phyloP scores from a whole-genome alignment of 2,113 vertebrate genomes.

The Podarcis muralis region DNA sequence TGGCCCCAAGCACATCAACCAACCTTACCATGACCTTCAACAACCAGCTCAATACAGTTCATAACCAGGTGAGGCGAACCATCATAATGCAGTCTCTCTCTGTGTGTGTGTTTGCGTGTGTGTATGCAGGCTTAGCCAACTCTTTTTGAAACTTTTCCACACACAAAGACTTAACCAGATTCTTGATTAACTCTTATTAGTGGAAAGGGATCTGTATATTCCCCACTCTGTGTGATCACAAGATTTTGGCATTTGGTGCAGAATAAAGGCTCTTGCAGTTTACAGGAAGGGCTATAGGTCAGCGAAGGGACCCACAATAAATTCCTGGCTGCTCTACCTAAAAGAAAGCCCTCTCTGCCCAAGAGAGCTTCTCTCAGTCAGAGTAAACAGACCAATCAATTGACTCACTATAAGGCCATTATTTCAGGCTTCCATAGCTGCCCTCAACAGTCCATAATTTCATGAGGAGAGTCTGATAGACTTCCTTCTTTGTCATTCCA shows the following conservation, averaged over 20 bases:
- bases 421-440: too few relatives aligned
- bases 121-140: neutral
- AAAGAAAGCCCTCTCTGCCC: neutral
- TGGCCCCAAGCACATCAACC: constrained; percentile 97
- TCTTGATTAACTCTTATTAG: neutral
- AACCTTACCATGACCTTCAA: constrained; percentile 99
- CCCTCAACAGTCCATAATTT: neutral
- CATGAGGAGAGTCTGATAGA: neutral
- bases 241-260: neutral
- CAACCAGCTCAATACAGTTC: constrained; percentile 98
- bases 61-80: constrained; percentile 83
- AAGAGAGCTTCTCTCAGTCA: neutral
- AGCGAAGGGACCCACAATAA: neutral
- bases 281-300: neutral
- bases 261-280: neutral
- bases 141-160: neutral
- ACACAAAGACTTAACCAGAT: neutral
- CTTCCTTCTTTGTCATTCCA: too few relatives aligned
- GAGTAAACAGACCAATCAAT: neutral
- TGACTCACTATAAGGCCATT: neutral
- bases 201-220: neutral
- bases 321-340: too few relatives aligned
- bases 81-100: neutral
- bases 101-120: neutral
- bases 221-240: neutral